Conservation (phyloP, 2,888 invertebrate species). For the Agrenia bidenticulata region DNA sequence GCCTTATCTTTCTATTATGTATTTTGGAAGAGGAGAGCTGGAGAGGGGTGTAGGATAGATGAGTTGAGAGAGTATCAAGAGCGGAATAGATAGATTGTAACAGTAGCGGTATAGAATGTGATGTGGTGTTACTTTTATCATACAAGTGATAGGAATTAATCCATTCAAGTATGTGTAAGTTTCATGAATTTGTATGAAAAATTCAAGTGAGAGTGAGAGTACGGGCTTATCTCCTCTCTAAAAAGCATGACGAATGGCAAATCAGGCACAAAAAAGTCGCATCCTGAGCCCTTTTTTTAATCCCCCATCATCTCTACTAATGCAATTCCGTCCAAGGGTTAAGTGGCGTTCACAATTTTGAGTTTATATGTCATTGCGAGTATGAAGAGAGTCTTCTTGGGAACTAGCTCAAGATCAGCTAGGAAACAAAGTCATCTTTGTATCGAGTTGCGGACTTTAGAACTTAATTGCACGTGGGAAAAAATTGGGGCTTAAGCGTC, state of each 20-base stretch:
- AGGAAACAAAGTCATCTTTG: too few relatives aligned
- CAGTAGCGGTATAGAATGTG: neutral
- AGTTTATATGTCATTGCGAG: too few relatives aligned
- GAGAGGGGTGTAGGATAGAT: too few relatives aligned
- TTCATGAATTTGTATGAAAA: conserved; percentile 22
- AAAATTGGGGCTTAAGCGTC: too few relatives aligned
- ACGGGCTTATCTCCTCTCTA: conserved; percentile 16
- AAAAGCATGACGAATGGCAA: conserved; percentile 22
- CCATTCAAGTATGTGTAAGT: conserved; percentile 21
- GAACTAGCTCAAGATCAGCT: too few relatives aligned
- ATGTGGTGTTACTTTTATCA: conserved; percentile 19
- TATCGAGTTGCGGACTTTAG: too few relatives aligned
- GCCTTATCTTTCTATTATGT: neutral
- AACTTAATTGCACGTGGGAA: too few relatives aligned
- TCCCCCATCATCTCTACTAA: neutral
- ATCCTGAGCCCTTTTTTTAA: conserved; percentile 5
- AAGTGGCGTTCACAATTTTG: too few relatives aligned
- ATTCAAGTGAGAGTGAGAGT: conserved; percentile 17
- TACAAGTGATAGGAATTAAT: conserved; percentile 17
- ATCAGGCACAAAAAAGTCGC: conserved; percentile 20
- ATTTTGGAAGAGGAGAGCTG: neutral
- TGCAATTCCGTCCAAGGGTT: neutral
- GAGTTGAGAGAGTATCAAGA: neutral
- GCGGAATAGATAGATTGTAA: neutral
- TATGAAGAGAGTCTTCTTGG: too few relatives aligned